Evolutionary conservation across 2,888 invertebrate species (phyloP).

Genomic region (Gryllus longicercus): DNA sequence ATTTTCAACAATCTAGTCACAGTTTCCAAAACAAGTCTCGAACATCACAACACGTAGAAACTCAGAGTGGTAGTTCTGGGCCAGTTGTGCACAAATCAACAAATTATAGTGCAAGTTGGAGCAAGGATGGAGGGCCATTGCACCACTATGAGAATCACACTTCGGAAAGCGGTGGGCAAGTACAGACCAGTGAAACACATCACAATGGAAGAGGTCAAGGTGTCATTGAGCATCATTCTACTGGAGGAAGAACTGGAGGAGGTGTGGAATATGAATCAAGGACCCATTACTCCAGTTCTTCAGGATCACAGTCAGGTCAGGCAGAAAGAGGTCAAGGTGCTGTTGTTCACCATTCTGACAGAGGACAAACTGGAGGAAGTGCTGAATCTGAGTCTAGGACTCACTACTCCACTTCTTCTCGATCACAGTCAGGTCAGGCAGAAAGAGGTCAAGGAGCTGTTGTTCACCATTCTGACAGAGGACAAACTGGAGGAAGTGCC

Average conservation of each 20-base stretch:
- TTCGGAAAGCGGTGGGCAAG: neutral
- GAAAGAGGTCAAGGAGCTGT: neutral
- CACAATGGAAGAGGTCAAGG: neutral
- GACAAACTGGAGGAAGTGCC: neutral
- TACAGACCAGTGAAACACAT: neutral
- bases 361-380: neutral
- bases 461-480: neutral
- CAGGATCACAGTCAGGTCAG: neutral
- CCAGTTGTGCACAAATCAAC: neutral
- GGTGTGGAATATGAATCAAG: neutral
- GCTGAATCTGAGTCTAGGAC: neutral
- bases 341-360: neutral
- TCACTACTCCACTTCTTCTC: neutral
- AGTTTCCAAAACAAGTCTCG: neutral
- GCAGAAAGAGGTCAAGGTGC: neutral
- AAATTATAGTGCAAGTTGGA: conserved; percentile 17
- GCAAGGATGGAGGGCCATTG: neutral
- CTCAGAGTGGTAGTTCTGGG: neutral
- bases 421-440: neutral
- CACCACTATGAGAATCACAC: neutral
- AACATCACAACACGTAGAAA: neutral
- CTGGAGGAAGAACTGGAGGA: neutral
- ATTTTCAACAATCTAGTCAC: neutral
- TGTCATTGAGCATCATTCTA: neutral
- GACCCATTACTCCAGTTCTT: neutral